These are phyloP conservation scores for Geopemphigus sp. DNA, from an alignment of 1,140 invertebrate genomes.

Conservation along the genomic window DNA sequence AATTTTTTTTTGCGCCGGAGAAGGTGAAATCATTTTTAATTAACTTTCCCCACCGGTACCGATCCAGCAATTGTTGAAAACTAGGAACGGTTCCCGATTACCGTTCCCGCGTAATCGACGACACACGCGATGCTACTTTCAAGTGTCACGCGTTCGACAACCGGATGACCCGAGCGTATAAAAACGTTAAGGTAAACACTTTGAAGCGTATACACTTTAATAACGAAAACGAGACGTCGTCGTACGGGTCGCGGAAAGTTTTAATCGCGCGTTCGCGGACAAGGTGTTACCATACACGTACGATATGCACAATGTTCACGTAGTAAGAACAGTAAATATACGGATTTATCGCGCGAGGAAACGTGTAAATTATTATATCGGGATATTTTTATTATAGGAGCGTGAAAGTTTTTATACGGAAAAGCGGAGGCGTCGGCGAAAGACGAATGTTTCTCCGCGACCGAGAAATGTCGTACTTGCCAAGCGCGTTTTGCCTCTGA, in stretches of 20 bases:
- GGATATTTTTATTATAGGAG: not conserved
- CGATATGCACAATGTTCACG: not conserved
- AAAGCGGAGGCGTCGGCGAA: too few species aligned
- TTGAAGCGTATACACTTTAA: not conserved
- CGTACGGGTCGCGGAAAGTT: not conserved
- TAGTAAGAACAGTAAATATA: too few species aligned
- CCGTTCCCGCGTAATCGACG: not conserved
- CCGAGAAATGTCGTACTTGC: too few species aligned
- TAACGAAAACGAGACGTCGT: not conserved
- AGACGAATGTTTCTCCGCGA: too few species aligned
- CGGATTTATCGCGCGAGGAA: too few species aligned
- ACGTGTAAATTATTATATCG: not conserved
- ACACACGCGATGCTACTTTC: too few species aligned
- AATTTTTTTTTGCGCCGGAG: not conserved
- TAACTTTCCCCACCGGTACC: not conserved
- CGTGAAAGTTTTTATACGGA: not conserved
- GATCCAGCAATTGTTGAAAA: not conserved
- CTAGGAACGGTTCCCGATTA: not conserved
- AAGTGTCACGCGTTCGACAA: not conserved
- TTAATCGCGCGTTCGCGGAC: not conserved
- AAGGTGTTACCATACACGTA: not conserved
- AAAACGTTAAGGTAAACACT: not conserved
- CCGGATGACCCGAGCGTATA: not conserved
- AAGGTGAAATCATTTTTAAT: slow-evolving; percentile 26
- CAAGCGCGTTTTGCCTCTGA: too few species aligned